These are phyloP conservation scores for Zaprionus davidi DNA, from an alignment of 1,140 invertebrate species.

Conservation along the genomic window DNA sequence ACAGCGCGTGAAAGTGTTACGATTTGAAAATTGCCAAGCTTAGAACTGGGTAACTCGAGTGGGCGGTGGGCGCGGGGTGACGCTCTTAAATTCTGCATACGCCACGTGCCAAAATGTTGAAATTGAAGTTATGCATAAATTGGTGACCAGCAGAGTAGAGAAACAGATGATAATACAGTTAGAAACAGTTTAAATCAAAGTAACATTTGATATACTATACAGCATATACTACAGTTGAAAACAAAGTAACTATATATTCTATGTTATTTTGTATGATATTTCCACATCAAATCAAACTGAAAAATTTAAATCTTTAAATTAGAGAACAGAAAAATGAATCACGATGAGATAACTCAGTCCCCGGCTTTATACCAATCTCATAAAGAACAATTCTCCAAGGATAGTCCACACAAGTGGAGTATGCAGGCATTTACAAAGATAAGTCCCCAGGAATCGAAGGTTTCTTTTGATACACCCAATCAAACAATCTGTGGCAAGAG, in stretches of 20 bases:
- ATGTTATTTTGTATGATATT: neutral
- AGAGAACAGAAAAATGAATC: neutral
- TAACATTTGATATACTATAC: neutral
- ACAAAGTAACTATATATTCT: neutral
- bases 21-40: constrained; percentile 72
- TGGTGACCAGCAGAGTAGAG: neutral
- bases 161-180: neutral
- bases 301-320: neutral
- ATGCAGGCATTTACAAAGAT: no score
- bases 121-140: constrained; percentile 29
- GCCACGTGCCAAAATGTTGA: constrained; percentile 38
- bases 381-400: no score
- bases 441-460: neutral
- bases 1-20: constrained; percentile 74
- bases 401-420: no score
- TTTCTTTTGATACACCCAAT: no score
- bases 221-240: no score
- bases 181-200: neutral
- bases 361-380: no score
- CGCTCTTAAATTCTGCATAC: constrained; percentile 38
- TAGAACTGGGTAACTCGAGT: constrained; percentile 78
- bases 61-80: constrained; percentile 1
- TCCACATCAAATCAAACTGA: neutral
- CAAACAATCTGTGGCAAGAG: neutral
- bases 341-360: no score